Percentiles rank a stretch among this genome's conserved stretches.
Evolutionary conservation across 2,113 vertebrate genomes (phyloP).

Genomic region (Nipponia nippon): DNA sequence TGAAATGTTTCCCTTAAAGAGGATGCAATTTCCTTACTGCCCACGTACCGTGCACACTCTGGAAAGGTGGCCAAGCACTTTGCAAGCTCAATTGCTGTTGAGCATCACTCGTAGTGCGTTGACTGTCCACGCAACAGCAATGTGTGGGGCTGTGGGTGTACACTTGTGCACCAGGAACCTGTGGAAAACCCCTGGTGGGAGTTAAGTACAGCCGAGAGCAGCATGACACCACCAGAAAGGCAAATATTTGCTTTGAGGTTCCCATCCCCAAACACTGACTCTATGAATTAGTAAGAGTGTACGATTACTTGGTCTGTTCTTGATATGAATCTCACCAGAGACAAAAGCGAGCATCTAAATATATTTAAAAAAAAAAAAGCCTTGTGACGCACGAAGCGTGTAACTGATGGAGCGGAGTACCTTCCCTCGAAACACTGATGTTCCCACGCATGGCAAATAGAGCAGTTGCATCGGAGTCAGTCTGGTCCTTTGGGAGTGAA

Average conservation of each 20-base stretch:
- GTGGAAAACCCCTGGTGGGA: neutral
- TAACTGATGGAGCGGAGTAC: neutral
- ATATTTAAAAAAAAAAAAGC: neutral
- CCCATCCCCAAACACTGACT: neutral
- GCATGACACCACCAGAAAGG: rapidly evolving
- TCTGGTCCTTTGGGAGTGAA: neutral
- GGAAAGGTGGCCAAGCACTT: neutral
- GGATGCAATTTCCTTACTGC: neutral
- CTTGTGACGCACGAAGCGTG: neutral
- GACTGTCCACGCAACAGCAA: rapidly evolving
- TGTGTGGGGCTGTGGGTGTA: neutral
- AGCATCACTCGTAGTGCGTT: rapidly evolving
- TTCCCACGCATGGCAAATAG: neutral
- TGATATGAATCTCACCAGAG: neutral
- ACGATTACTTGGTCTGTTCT: neutral
- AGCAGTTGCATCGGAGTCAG: neutral
- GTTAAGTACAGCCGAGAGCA: neutral
- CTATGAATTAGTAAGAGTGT: neutral
- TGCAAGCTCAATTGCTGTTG: neutral
- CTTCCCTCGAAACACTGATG: neutral
- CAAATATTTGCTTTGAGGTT: neutral
- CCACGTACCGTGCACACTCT: rapidly evolving
- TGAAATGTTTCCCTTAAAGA: rapidly evolving
- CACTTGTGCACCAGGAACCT: neutral
- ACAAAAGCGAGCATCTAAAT: neutral